Evolutionary conservation across 2,113 vertebrate species (phyloP), one percentile per base, ranked within the genome.

Genomic region (Thomomys bottae): DNA sequence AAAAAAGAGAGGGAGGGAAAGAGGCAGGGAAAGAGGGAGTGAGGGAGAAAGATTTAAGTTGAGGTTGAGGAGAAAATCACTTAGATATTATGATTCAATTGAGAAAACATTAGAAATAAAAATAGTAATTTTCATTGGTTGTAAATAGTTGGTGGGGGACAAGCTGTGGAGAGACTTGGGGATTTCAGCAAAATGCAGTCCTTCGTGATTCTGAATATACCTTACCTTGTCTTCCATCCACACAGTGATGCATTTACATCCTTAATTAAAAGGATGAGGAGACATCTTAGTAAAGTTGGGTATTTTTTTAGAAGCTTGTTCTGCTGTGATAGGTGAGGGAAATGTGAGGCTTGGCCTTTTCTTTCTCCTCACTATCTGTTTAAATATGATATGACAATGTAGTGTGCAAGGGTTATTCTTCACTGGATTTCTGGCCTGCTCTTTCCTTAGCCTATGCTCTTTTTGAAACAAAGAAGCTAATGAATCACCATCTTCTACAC

Each of bases 401-500:
- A 23, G 30, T 4, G 5, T n/a, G 42, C 1, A 49, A 8, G 28
- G 7, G 8, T 30, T 84, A n/a, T 36, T 89, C 87, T 70, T 45
- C 77, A 59, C 6, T 23, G 20, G 45, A 30, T 84, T 18, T n/a
- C 9, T 26, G 54, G 72, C 5, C 15, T 38, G 80, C 64, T 70
- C 36, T 85, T 85, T 66, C 42, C 84, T 76, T 21, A 18, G 21
- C 67, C 28, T 40, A 23, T 80, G 34, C 38, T 70, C 5, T 61
- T 42, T 45, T 28, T 49, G 42, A 93, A 92, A 15, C 80, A 45
- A 7, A 61, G 38, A 67, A 91, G 79, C 66, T 70, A 15, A 38
- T 96, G 96, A 96, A 10, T 96, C 94, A 96, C 57, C 18, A 32
- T 40, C 87, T 80, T 93, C 45, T 83, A 93, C 90, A 90, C 96